These are phyloP conservation scores for Druon quercuslanigerum DNA, from an alignment of 1,140 invertebrate genomes.

Conservation along the genomic window DNA sequence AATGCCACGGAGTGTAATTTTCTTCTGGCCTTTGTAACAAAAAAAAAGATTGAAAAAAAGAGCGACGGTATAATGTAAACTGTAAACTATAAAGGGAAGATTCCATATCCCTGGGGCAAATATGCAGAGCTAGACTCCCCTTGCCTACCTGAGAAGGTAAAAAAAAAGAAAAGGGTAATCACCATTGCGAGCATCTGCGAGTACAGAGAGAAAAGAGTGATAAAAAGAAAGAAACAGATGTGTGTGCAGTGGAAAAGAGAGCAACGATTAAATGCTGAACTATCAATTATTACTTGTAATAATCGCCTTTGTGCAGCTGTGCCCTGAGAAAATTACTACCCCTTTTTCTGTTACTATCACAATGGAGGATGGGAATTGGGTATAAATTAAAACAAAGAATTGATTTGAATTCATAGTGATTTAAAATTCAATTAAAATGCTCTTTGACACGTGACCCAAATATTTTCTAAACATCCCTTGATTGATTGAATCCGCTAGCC, in stretches of 20 bases:
- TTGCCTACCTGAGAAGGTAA: constrained; percentile 12
- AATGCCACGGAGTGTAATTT: constrained; percentile 13
- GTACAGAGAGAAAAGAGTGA: not conserved
- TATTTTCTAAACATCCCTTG: not conserved
- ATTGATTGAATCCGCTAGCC: no score
- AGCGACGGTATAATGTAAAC: not conserved
- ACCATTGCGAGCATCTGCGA: constrained; percentile 20
- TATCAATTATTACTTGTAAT: constrained; percentile 31
- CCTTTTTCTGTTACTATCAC: constrained; percentile 9
- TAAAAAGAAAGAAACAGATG: constrained; percentile 11
- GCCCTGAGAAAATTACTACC: constrained; percentile 17
- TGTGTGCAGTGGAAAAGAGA: constrained; percentile 20
- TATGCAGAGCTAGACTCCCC: not conserved
- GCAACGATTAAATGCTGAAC: constrained; percentile 20
- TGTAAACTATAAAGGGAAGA: not conserved
- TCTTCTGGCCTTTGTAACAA: not conserved
- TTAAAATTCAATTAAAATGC: constrained; percentile 4
- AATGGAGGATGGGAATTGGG: constrained; percentile 9
- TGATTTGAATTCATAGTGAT: not conserved
- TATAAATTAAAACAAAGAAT: constrained; percentile 11
- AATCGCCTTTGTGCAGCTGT: constrained; percentile 17
- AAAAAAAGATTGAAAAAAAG: not conserved
- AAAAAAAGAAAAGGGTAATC: not conserved
- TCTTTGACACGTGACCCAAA: not conserved
- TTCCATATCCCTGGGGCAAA: not conserved